A percentile compares a stretch with the other conserved stretches of the same genome.
These are phyloP conservation scores for Piliocolobus tephrosceles DNA, from an alignment of 2,113 vertebrate species.

Conservation along the genomic window DNA sequence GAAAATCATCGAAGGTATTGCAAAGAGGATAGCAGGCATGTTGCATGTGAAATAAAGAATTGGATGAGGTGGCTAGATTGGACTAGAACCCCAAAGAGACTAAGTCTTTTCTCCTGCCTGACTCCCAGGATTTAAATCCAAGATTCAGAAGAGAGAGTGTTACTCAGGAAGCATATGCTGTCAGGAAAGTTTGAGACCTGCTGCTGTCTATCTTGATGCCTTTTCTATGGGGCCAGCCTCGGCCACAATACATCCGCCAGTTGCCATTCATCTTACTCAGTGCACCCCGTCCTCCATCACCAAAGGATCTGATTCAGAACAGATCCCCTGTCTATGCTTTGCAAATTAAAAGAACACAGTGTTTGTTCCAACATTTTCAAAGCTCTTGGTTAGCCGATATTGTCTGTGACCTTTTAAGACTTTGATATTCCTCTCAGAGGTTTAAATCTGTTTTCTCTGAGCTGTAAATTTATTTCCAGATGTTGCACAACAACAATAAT, in stretches of 20 bases:
- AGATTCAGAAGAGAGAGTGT: not conserved
- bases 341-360: not conserved
- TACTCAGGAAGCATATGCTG: not conserved
- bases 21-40: rapidly evolving
- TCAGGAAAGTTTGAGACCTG: not conserved
- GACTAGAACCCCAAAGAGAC: too few relatives aligned
- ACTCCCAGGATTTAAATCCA: not conserved
- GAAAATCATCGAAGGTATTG: not conserved
- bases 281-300: not conserved
- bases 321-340: too few relatives aligned
- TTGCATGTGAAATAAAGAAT: not conserved
- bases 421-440: slow-evolving; percentile 34
- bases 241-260: not conserved
- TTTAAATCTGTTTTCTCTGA: slow-evolving; percentile 38
- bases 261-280: not conserved
- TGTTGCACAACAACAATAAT: not conserved
- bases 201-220: not conserved
- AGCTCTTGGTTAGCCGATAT: not conserved
- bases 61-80: not conserved
- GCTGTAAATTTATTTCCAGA: slow-evolving; percentile 52
- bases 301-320: not conserved
- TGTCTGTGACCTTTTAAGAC: not conserved
- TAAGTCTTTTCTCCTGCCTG: not conserved
- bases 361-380: not conserved
- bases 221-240: not conserved